Conservation (phyloP, 2,888 invertebrate genomes). For the Arenicola marina region DNA sequence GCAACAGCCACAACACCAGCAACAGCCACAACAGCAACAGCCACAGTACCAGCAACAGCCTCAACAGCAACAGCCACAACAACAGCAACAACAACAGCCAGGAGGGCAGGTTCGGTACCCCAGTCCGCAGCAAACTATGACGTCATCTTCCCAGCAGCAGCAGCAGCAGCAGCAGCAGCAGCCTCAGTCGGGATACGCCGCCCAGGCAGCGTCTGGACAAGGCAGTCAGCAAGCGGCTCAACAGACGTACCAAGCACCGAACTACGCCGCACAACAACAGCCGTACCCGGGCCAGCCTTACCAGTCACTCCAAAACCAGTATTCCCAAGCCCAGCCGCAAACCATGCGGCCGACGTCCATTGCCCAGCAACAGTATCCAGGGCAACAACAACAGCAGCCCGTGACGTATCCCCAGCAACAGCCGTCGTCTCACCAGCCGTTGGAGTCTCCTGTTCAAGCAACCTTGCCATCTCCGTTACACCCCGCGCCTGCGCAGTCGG, state of each 20-base stretch:
- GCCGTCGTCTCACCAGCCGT: too few species aligned
- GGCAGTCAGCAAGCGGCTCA: background rate
- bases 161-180: conserved; percentile 15
- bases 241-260: background rate
- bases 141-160: too few species aligned
- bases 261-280: conserved; percentile 14
- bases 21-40: too few species aligned
- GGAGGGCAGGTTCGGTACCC: too few species aligned
- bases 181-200: background rate
- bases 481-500: background rate
- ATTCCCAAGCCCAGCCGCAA: conserved; percentile 13
- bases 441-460: too few species aligned
- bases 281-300: conserved; percentile 39
- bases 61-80: too few species aligned
- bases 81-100: too few species aligned
- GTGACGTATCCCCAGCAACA: too few species aligned
- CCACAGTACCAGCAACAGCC: too few species aligned
- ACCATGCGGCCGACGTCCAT: conserved; percentile 15
- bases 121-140: too few species aligned
- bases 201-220: background rate
- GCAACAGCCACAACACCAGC: too few species aligned
- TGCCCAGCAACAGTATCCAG: conserved; percentile 7
- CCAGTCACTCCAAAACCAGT: conserved; percentile 6
- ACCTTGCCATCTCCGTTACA: conserved; percentile 7
- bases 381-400: conserved; percentile 19